These are phyloP conservation scores for Drosophila pectinifera DNA, from an alignment of 1,140 invertebrate species.

Conservation along the genomic window DNA sequence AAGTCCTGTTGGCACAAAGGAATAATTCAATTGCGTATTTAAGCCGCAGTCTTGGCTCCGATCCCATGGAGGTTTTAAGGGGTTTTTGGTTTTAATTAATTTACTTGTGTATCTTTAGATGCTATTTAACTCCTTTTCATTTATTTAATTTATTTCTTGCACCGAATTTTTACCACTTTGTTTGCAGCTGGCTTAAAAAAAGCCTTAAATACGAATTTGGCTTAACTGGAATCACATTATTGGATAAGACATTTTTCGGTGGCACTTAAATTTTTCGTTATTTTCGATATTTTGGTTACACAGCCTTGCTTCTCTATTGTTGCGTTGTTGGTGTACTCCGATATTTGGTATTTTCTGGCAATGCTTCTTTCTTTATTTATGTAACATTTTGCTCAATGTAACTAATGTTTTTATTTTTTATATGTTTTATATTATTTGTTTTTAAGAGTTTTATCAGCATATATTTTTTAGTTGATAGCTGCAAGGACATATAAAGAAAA, in stretches of 20 bases:
- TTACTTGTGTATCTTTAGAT: too few relatives aligned
- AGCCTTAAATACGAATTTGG: conserved; percentile 32
- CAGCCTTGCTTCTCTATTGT: conserved; percentile 18
- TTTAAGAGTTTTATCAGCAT: not conserved
- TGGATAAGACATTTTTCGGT: conserved; percentile 24
- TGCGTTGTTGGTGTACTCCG: not conserved
- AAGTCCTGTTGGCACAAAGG: conserved; percentile 5
- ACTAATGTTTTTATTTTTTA: too few relatives aligned
- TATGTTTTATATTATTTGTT: not conserved
- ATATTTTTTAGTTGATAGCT: not conserved
- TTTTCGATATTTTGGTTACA: conserved; percentile 10
- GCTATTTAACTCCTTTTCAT: not conserved
- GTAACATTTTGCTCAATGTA: not conserved
- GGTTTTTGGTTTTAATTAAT: conserved; percentile 4
- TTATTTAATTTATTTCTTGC: conserved; percentile 8
- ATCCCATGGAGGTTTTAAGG: not conserved
- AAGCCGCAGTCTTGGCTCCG: conserved; percentile 18
- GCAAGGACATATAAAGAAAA: conserved; percentile 3
- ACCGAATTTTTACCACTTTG: not conserved
- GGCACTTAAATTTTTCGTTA: not conserved
- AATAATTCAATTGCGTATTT: conserved; percentile 54
- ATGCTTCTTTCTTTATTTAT: not conserved
- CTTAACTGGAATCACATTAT: conserved; percentile 32
- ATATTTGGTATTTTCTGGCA: conserved; percentile 6
- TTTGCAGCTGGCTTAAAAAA: not conserved